Conservation (phyloP, 2,797 vertebrate species). For the Etheostoma nigrum region DNA sequence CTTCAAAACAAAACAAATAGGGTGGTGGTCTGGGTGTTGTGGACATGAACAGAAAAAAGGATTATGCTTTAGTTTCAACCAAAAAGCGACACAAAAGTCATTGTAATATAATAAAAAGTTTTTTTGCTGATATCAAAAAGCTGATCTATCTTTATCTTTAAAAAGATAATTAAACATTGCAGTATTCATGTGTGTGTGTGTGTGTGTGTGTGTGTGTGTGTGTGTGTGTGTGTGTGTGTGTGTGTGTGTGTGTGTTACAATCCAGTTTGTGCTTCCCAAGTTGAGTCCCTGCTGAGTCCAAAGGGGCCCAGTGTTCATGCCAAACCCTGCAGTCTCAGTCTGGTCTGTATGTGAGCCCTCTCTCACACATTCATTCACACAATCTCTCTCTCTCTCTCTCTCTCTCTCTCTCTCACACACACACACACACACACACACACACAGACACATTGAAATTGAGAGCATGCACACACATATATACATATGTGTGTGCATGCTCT, state of each 20-base stretch:
- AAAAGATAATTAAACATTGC: not conserved
- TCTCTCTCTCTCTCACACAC: not conserved
- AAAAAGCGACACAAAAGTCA: not conserved
- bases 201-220: not conserved
- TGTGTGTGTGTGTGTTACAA: not conserved
- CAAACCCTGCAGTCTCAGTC: conserved; percentile 69
- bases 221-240: conserved; percentile 12
- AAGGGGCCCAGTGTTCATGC: conserved; percentile 79
- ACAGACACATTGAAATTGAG: not conserved
- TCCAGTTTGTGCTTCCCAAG: conserved; percentile 71
- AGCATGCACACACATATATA: not conserved
- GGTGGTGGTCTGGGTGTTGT: conserved; percentile 15
- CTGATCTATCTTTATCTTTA: not conserved
- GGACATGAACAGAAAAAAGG: not conserved
- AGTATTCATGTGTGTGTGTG: not conserved
- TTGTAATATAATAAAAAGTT: not conserved
- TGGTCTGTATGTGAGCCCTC: conserved; percentile 58
- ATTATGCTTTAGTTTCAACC: not conserved
- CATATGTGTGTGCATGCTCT: not conserved
- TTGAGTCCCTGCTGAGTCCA: conserved; percentile 78
- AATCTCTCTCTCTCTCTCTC: too few relatives aligned
- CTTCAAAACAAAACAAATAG: conserved; percentile 46
- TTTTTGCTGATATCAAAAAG: not conserved
- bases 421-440: not conserved
- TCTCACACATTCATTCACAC: not conserved